phyloP scores from a whole-genome alignment of 2,888 invertebrate genomes.

The Lasioglossum villosulum region DNA sequence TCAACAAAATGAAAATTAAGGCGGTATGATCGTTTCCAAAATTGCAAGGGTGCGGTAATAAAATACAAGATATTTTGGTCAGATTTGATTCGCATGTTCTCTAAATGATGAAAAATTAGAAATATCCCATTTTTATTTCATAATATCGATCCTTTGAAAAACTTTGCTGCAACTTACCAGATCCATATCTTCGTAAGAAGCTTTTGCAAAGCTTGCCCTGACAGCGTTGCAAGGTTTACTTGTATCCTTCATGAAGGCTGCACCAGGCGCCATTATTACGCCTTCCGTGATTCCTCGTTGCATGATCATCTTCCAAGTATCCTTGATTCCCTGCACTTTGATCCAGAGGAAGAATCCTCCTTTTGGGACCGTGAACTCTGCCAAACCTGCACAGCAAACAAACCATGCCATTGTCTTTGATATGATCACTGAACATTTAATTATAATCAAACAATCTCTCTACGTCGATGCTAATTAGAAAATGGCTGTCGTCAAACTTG shows the following conservation, averaged over 20 bases:
- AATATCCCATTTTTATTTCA: too few relatives aligned
- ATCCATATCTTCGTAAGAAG: conserved; percentile 88
- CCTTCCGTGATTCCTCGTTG: conserved; percentile 89
- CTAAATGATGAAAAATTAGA: too few relatives aligned
- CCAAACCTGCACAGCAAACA: conserved; percentile 85
- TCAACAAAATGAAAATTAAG: too few relatives aligned
- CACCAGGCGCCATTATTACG: conserved; percentile 90
- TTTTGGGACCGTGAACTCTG: conserved; percentile 88
- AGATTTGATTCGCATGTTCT: too few relatives aligned
- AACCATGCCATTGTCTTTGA: background rate
- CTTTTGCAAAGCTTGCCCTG: conserved; percentile 90
- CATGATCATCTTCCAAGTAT: conserved; percentile 91
- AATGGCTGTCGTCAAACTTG: background rate
- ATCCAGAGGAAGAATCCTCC: conserved; percentile 94
- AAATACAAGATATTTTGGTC: too few relatives aligned
- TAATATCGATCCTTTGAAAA: too few relatives aligned
- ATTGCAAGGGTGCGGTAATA: too few relatives aligned
- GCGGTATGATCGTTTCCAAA: too few relatives aligned
- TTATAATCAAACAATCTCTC: background rate
- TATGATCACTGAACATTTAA: background rate
- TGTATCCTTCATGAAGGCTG: conserved; percentile 89
- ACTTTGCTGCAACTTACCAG: conserved; percentile 79
- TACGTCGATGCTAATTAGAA: background rate
- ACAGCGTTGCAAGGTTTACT: conserved; percentile 88
- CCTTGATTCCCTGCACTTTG: conserved; percentile 88